Evolutionary conservation across 2,888 invertebrate genomes (phyloP).

Genomic region (Boloria selene): DNA sequence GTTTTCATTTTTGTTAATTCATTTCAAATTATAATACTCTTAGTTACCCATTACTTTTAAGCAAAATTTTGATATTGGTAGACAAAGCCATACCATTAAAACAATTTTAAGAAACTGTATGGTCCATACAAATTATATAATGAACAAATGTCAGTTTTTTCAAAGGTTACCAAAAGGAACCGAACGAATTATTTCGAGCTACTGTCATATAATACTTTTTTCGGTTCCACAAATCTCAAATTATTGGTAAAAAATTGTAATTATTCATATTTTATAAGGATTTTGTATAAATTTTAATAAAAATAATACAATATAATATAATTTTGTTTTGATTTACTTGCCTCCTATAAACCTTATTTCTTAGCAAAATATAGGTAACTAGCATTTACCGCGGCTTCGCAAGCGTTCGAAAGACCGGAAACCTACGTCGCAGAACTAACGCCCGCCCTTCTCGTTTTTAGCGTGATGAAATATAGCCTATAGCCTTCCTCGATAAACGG

Average conservation of each 20-base stretch:
- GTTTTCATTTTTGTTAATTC: too few species aligned
- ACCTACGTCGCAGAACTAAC: too few species aligned
- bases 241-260: conserved; percentile 38
- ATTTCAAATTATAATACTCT: conserved; percentile 36
- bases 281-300: conserved; percentile 50
- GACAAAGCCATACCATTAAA: background rate
- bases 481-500: too few species aligned
- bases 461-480: too few species aligned
- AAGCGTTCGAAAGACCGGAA: too few species aligned
- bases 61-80: background rate
- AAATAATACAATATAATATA: conserved; percentile 39
- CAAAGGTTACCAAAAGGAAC: conserved; percentile 57
- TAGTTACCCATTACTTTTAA: conserved; percentile 36
- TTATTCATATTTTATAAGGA: conserved; percentile 51
- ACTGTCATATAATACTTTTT: conserved; percentile 25
- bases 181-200: conserved; percentile 39
- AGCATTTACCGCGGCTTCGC: too few species aligned
- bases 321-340: conserved; percentile 4
- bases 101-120: background rate
- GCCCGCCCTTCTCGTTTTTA: too few species aligned
- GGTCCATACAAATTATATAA: background rate
- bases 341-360: too few species aligned
- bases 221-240: conserved; percentile 35
- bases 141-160: conserved; percentile 46
- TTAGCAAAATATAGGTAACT: too few species aligned